Percentiles rank a stretch among this genome's conserved stretches.
Conservation (phyloP, 2,797 vertebrate species). For the Acipenser oxyrinchus region DNA sequence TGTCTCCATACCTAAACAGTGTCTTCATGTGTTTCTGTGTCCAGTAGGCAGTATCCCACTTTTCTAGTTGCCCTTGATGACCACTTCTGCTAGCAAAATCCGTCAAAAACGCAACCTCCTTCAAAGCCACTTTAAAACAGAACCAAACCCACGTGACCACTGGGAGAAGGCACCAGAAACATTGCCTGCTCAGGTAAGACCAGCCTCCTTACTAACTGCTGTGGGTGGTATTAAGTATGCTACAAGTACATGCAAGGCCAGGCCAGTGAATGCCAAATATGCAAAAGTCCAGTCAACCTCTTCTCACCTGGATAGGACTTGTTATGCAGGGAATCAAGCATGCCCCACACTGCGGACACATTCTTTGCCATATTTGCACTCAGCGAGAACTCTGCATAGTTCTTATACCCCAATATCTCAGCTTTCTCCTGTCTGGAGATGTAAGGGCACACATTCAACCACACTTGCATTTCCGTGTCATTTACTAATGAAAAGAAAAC, state of each 20-base stretch:
- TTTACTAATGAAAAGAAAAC: no score
- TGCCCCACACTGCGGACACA: slow-evolving; percentile 3
- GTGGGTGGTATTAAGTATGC: no score
- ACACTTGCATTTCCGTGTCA: no score
- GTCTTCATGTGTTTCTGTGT: neutral
- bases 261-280: no score
- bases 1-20: slow-evolving; percentile 8
- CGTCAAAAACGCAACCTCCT: neutral
- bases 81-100: neutral
- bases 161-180: no score
- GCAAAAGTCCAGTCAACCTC: neutral
- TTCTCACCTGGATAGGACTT: slow-evolving; percentile 6
- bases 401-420: neutral
- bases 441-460: neutral
- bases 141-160: neutral
- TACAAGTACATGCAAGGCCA: no score
- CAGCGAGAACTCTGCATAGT: neutral
- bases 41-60: neutral
- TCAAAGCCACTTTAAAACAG: neutral
- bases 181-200: no score
- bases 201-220: no score
- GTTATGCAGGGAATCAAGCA: slow-evolving; percentile 3
- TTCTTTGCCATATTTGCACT: slow-evolving; percentile 8
- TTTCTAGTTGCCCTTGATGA: neutral
- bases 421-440: neutral